phyloP scores from a whole-genome alignment of 1,140 invertebrate species.

The Adelges cooleyi region DNA sequence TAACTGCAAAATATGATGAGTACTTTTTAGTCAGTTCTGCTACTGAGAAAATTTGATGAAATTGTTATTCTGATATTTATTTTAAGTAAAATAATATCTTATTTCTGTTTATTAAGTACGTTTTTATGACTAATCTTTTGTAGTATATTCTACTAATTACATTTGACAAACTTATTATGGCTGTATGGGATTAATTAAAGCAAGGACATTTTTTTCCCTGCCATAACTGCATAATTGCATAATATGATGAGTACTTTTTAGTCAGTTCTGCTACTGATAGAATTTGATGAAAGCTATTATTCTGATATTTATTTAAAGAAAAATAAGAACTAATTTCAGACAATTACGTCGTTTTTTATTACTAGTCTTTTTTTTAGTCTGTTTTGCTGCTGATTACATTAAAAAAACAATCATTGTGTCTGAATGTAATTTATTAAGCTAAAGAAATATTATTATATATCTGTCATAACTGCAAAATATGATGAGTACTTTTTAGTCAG shows the following conservation, averaged over 20 bases:
- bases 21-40: conserved; percentile 30
- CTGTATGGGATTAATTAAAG: too few species aligned
- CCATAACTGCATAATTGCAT: too few species aligned
- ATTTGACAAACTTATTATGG: too few species aligned
- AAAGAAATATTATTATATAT: too few species aligned
- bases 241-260: neutral
- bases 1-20: conserved; percentile 37
- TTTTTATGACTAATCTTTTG: too few species aligned
- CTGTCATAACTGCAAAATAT: too few species aligned
- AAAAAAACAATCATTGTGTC: too few species aligned
- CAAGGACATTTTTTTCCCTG: too few species aligned
- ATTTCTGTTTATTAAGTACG: too few species aligned
- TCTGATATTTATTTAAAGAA: neutral
- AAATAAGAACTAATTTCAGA: neutral
- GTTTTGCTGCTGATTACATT: neutral
- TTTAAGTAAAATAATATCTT: neutral
- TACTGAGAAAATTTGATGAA: conserved; percentile 3
- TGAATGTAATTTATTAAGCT: neutral
- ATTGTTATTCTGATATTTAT: neutral
- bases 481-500: conserved; percentile 35
- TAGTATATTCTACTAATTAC: too few species aligned
- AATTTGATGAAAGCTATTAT: neutral
- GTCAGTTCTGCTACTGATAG: conserved; percentile 12
- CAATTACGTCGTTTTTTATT: neutral
- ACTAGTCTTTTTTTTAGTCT: neutral